Percentiles rank a stretch among this genome's conserved stretches.
These are phyloP conservation scores for Lepidurus arcticus DNA, from an alignment of 1,140 invertebrate species.

Conservation along the genomic window DNA sequence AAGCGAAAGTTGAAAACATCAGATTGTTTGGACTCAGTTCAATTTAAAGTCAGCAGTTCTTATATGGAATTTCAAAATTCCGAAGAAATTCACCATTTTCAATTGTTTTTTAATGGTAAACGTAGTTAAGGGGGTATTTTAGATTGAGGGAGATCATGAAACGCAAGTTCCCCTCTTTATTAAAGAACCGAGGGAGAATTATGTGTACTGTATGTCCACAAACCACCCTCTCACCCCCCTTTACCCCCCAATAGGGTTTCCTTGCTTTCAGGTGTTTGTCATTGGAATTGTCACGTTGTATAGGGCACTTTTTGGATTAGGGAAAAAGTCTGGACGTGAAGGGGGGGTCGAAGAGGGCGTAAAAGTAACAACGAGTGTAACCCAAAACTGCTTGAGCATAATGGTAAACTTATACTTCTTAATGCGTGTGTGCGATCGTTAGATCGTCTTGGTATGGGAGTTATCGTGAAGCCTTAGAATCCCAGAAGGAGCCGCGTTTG, in stretches of 20 bases:
- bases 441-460: slow-evolving; percentile 8
- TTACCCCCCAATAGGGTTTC: neutral
- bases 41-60: no score
- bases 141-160: no score
- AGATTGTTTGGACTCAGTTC: no score
- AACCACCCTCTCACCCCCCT: neutral
- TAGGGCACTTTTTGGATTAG: neutral
- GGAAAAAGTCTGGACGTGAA: neutral
- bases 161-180: no score
- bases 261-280: neutral
- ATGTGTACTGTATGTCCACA: neutral
- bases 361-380: neutral
- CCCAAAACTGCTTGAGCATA: neutral
- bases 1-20: no score
- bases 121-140: no score
- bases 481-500: neutral
- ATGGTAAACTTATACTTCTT: slow-evolving; percentile 11
- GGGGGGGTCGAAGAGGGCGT: neutral
- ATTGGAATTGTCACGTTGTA: neutral
- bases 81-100: no score
- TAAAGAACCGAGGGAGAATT: no score
- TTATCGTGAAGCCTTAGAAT: neutral
- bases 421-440: neutral
- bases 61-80: no score
- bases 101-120: no score